Percentiles rank a stretch among this genome's conserved stretches.
phyloP scores from a whole-genome alignment of 2,888 invertebrate species.

The Netelia virgata region DNA sequence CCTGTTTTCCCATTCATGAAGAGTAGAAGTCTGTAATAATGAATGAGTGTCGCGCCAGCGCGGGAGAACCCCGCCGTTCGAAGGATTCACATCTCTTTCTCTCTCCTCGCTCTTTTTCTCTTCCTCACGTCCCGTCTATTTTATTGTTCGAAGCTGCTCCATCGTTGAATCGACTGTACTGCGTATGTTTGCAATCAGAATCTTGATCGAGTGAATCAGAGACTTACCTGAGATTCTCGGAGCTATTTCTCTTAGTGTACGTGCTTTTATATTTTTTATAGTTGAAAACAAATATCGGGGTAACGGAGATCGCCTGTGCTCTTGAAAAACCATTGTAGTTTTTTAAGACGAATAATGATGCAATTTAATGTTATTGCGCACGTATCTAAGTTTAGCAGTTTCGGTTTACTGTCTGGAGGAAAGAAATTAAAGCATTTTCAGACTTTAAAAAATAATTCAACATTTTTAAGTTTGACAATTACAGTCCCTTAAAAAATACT shows the following conservation, averaged over 20 bases:
- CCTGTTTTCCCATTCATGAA: slow-evolving; percentile 57
- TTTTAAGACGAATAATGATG: no score
- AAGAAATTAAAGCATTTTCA: no score
- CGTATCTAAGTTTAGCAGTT: no score
- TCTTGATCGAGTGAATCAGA: slow-evolving; percentile 32
- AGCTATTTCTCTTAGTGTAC: not conserved
- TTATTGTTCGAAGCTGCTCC: slow-evolving; percentile 20
- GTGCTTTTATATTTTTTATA: not conserved
- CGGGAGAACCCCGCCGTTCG: slow-evolving; percentile 16
- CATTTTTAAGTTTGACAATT: no score
- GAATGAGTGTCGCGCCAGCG: slow-evolving; percentile 47
- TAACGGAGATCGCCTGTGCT: no score
- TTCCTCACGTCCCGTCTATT: slow-evolving; percentile 14
- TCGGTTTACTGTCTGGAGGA: no score
- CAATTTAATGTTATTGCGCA: no score
- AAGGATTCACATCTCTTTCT: not conserved
- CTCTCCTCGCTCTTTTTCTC: slow-evolving; percentile 1
- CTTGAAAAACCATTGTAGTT: no score
- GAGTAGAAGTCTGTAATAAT: slow-evolving; percentile 37
- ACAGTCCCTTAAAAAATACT: no score
- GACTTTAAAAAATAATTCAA: no score
- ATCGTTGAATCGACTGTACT: not conserved
- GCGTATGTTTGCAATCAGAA: slow-evolving; percentile 22
- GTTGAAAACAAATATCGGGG: not conserved
- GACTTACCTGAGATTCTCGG: not conserved